Base-by-base conservation (phyloP, 2,113 vertebrate genomes). In the Neotragus moschatus region DNA sequence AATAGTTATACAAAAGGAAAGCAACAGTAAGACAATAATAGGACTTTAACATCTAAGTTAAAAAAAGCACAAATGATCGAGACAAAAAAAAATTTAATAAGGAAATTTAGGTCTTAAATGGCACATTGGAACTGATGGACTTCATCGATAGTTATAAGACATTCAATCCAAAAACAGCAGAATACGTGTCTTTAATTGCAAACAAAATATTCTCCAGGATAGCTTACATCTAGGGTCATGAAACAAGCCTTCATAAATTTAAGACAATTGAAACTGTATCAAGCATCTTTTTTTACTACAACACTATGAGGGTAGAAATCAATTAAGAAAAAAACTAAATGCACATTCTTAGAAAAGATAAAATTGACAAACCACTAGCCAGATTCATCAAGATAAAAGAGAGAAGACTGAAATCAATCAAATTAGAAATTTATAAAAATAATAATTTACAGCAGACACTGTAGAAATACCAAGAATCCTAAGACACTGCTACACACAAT, bases 401-500 rank as follows among this genome's bases (percentile, higher is more conserved):
- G 16, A n/a, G 61, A 66, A n/a, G 33, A n/a, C 33, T 66, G 61
- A 66, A 66, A n/a, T 10, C 0, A 0, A n/a, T 19, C 19, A 66
- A n/a, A 66, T 66, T 66, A 66, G 17, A 66, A n/a, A n/a, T 66
- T 66, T 5, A n/a, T n/a, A n/a, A 66, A n/a, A 66, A n/a, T 17
- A 63, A 63, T 33, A 63, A n/a, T n/a, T 66, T 66, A 66, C 16
- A n/a, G 61, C 33, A 19, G 61, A 66, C 16, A 19, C 61, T n/a
- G 61, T 66, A 19, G 61, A 66, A 66, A 66, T n/a, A 66, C 61
- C 16, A 66, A 19, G 61, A 66, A n/a, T 66, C 61, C 16, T n/a
- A 63, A 63, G 33, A 66, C 16, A n/a, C 15, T 66, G 14, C 61
- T 66, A 66, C 7, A 66, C 4, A n/a, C 7, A n/a, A n/a, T 66